Evolutionary conservation across 2,113 vertebrate species (phyloP).

Genomic region (Vulpes lagopus): DNA sequence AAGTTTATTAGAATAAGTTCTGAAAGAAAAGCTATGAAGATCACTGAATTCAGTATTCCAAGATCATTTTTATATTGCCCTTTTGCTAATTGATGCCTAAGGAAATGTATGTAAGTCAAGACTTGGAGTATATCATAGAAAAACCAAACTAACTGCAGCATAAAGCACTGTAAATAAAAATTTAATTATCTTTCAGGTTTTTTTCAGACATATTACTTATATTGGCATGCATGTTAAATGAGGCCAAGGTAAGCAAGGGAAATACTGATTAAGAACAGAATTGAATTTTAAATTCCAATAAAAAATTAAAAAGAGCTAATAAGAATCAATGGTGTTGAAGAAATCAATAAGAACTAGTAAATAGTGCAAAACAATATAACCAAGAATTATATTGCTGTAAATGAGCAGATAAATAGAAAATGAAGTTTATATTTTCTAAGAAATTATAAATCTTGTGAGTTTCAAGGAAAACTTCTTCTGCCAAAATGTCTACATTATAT

Average conservation of each 20-base stretch:
- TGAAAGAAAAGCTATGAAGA: neutral
- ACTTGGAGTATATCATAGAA: neutral
- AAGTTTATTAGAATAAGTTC: neutral
- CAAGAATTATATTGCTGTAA: neutral
- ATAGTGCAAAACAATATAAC: neutral
- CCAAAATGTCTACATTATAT: neutral
- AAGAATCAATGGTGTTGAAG: slow-evolving; percentile 51
- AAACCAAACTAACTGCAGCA: rapidly evolving
- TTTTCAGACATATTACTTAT: neutral
- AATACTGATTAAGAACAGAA: neutral
- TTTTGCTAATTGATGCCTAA: neutral
- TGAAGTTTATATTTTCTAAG: neutral
- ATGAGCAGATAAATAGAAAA: neutral
- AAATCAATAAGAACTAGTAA: neutral
- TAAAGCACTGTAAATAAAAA: neutral
- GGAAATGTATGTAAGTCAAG: neutral
- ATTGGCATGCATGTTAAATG: slow-evolving; percentile 66
- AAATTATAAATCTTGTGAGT: neutral
- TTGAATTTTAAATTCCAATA: neutral
- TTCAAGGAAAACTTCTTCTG: neutral
- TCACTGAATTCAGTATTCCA: rapidly evolving
- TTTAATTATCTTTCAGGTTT: slow-evolving; percentile 67
- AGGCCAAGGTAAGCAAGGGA: slow-evolving; percentile 70
- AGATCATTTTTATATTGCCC: rapidly evolving
- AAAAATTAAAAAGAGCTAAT: slow-evolving; percentile 27